Evolutionary conservation across 2,888 invertebrate genomes (phyloP), one percentile per base, ranked within the genome.

Genomic region (Sesamia inferens): DNA sequence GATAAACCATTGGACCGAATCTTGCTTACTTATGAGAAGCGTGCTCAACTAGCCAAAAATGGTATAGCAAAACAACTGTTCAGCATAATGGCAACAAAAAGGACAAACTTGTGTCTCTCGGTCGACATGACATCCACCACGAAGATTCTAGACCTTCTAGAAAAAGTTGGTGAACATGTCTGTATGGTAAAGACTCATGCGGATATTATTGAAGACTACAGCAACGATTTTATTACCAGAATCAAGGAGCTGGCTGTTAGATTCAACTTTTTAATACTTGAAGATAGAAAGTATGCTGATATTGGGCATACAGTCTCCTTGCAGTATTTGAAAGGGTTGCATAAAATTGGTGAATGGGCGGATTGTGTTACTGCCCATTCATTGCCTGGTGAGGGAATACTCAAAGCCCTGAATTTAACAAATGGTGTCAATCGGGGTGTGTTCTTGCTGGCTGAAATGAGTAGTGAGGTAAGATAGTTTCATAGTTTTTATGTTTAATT

Each of bases 221-320:
- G 92, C 71, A 90, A 95, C 0, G 97, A 97, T 66, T 98, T 98
- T 82, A 93, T 97, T 0, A 89, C 90, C 0, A 94, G 96, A 70
- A 93, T 99, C 13, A 96, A 97, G 85, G 93, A 97, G 44, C 90
- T 99, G 70, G 98, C 99, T 0, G 93, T 96, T 24, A 97, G 97
- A 87, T 97, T 98, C 87, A 97, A 99, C 83, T 99, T 99, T 91
- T 91, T 99, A 14, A 96, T 99, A 54, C 97, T 99, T 96, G 99
- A 99, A 94, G 99, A 99, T 91, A 97, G 99, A 86, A 99, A 99
- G 94, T 99, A 98, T 96, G 98, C 98, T 6, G 99, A 99, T 94
- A 99, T 99, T 90, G 99, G 99, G 0, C 98, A 98, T 91, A 99
- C 99, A 0, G 99, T 99, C 0, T 96, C 97, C 2, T 94, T 98